phyloP scores from a whole-genome alignment of 2,888 invertebrate genomes.

The Nomada flava region DNA sequence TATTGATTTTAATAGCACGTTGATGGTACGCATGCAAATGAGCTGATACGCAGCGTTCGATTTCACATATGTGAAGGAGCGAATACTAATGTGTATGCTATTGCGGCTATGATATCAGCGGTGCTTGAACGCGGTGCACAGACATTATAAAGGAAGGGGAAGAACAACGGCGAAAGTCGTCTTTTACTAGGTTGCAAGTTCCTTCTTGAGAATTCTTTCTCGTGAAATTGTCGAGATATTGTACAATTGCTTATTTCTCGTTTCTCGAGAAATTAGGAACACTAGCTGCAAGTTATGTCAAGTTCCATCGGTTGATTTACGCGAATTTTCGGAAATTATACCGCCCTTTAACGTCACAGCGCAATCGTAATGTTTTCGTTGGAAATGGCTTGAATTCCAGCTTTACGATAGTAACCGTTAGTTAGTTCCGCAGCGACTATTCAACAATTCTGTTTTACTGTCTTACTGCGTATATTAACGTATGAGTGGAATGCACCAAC shows the following conservation, averaged over 20 bases:
- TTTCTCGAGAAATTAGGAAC: no score
- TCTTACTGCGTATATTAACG: conserved; percentile 60
- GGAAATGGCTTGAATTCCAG: conserved; percentile 26
- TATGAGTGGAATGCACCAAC: conserved; percentile 56
- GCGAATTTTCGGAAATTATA: neutral
- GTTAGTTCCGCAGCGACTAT: conserved; percentile 16
- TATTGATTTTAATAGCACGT: conserved; percentile 59
- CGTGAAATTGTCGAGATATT: no score
- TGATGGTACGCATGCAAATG: conserved; percentile 53
- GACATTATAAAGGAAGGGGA: neutral
- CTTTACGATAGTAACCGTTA: neutral
- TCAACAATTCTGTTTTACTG: conserved; percentile 53
- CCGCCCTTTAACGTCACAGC: neutral
- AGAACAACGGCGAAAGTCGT: neutral
- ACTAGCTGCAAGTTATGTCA: neutral
- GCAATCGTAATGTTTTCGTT: neutral
- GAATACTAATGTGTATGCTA: conserved; percentile 40
- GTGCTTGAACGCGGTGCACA: conserved; percentile 5
- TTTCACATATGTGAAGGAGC: conserved; percentile 34
- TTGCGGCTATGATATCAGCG: neutral
- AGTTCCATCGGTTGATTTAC: neutral
- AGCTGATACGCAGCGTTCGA: conserved; percentile 39
- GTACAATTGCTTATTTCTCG: no score
- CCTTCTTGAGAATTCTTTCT: no score
- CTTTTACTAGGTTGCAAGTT: no score